These are phyloP conservation scores for Ryuthela nishihirai DNA, from an alignment of 2,888 invertebrate species.

Conservation along the genomic window DNA sequence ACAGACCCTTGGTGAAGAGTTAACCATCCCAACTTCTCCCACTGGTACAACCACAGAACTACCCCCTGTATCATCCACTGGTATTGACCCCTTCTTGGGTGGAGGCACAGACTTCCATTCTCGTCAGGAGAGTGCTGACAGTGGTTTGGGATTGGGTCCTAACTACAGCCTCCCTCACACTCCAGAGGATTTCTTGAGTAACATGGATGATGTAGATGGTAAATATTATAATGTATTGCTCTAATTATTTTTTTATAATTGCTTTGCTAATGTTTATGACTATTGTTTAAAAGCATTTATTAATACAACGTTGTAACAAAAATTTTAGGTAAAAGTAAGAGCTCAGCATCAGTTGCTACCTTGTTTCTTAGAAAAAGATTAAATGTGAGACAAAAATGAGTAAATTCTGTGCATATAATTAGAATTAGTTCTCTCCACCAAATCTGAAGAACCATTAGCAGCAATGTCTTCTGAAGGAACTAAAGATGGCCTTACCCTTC, in stretches of 20 bases:
- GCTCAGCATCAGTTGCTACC: too few species aligned
- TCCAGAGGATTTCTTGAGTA: constrained; percentile 79
- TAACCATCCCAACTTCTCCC: constrained; percentile 36
- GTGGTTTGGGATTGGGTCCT: constrained; percentile 75
- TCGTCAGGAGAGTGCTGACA: constrained; percentile 90
- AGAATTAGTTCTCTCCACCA: too few species aligned
- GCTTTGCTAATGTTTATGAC: background rate
- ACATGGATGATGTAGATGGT: constrained; percentile 73
- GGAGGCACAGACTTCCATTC: constrained; percentile 69
- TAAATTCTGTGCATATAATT: too few species aligned
- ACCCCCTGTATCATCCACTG: constrained; percentile 42
- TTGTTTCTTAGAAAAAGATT: too few species aligned
- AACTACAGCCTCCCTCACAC: constrained; percentile 87
- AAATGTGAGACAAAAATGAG: too few species aligned
- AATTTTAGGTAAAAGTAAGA: too few species aligned
- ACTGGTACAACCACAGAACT: constrained; percentile 26
- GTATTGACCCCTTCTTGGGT: constrained; percentile 48
- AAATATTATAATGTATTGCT: constrained; percentile 39
- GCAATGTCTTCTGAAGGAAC: too few species aligned
- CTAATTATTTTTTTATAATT: background rate
- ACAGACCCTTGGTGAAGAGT: constrained; percentile 50
- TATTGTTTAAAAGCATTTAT: too few species aligned
- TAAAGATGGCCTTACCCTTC: too few species aligned
- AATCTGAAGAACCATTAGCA: too few species aligned
- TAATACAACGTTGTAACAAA: too few species aligned